Conservation (phyloP, 2,888 invertebrate genomes). For the Timema cristinae region DNA sequence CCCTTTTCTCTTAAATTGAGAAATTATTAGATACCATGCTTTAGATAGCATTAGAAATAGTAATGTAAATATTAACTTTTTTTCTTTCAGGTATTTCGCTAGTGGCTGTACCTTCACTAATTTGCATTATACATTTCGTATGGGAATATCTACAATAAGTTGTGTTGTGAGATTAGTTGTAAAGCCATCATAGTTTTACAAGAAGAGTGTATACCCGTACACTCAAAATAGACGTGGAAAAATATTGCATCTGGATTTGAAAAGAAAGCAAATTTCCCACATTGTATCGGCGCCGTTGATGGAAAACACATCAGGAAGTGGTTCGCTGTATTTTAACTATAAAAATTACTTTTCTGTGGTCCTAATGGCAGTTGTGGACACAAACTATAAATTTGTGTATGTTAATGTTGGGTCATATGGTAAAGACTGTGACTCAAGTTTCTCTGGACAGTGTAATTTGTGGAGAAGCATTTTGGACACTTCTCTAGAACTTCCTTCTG, state of each 20-base stretch:
- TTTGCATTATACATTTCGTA: conserved; percentile 32
- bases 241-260: conserved; percentile 33
- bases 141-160: conserved; percentile 33
- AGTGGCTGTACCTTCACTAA: conserved; percentile 34
- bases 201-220: conserved; percentile 31
- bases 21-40: too few relatives aligned
- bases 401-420: conserved; percentile 23
- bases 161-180: conserved; percentile 33
- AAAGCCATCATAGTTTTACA: conserved; percentile 30
- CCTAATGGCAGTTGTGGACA: conserved; percentile 29
- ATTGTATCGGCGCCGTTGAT: conserved; percentile 34
- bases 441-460: background rate
- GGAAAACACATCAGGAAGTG: conserved; percentile 32
- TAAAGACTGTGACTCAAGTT: conserved; percentile 18
- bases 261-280: conserved; percentile 33
- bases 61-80: too few relatives aligned
- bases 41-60: too few relatives aligned
- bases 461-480: too few relatives aligned
- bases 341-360: conserved; percentile 25
- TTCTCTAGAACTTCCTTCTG: too few relatives aligned
- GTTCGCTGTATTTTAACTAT: too few relatives aligned
- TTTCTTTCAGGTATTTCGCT: conserved; percentile 33
- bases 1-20: too few relatives aligned
- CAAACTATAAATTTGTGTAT: conserved; percentile 28
- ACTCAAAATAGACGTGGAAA: conserved; percentile 29